Conservation (phyloP, 2,797 vertebrate genomes). For the Acrocephalus scirpaceus region DNA sequence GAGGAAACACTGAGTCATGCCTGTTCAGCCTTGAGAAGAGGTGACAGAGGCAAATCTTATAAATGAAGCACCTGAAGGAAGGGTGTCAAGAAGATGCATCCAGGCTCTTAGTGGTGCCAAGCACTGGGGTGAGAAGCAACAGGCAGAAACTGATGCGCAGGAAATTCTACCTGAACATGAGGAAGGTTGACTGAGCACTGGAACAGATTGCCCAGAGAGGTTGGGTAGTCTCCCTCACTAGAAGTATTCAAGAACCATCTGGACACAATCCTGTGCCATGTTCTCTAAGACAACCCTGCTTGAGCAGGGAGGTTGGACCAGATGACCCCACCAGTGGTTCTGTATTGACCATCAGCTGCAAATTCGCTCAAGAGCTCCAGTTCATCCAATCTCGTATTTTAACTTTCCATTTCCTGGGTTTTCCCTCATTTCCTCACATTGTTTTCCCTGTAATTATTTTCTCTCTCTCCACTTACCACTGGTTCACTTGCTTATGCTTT, state of each 20-base stretch:
- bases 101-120: background rate
- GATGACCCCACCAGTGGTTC: background rate
- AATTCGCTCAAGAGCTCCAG: background rate
- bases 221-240: background rate
- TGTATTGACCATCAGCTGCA: background rate
- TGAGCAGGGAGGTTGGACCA: background rate
- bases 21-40: background rate
- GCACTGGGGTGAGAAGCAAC: background rate
- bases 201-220: background rate
- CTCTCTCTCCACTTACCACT: background rate
- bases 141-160: background rate
- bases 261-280: background rate
- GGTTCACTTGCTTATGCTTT: background rate
- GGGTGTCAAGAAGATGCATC: background rate
- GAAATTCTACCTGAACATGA: background rate
- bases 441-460: background rate
- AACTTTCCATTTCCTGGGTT: background rate
- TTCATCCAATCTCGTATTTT: background rate
- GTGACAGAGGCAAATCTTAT: background rate
- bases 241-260: background rate
- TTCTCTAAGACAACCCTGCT: background rate
- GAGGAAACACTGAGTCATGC: rapidly evolving
- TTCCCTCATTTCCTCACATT: constrained; percentile 14
- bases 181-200: background rate
- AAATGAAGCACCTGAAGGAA: background rate